phyloP scores from a whole-genome alignment of 64 coral and sea anemone genomes.

The Dendronephthya gigantea region DNA sequence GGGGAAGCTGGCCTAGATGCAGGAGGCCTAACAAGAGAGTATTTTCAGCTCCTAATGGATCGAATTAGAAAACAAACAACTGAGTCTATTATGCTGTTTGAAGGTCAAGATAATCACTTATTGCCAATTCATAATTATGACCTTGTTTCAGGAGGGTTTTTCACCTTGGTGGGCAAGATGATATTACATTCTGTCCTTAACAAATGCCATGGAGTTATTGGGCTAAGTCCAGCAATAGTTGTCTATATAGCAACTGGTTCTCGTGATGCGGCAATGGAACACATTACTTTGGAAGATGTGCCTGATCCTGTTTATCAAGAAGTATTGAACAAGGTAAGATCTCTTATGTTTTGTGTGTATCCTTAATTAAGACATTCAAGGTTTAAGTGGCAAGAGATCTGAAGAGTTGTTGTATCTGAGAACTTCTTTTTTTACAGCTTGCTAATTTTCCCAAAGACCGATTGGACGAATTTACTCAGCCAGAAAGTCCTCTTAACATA shows the following conservation, averaged over 20 bases:
- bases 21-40: background rate
- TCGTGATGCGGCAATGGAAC: constrained; percentile 15
- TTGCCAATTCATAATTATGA: constrained; percentile 12
- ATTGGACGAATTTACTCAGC: background rate
- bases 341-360: background rate
- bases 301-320: constrained; percentile 19
- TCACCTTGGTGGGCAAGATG: background rate
- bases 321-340: constrained; percentile 4
- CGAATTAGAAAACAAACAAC: background rate
- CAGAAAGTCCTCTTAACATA: background rate
- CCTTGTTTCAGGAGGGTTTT: constrained; percentile 3
- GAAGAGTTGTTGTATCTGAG: too few relatives aligned
- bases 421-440: background rate
- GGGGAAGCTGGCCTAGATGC: constrained; percentile 9
- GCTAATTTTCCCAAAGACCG: background rate
- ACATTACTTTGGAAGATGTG: constrained; percentile 6
- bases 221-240: background rate
- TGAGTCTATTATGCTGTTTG: background rate
- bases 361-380: background rate
- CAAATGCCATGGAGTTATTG: constrained; percentile 11
- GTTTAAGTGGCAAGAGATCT: background rate
- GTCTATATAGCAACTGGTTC: background rate
- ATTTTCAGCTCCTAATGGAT: constrained; percentile 10
- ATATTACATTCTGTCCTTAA: constrained; percentile 7
- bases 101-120: background rate